phyloP scores from a whole-genome alignment of 37 sponge, comb jelly and placozoan species.

The Oopsacas minuta region DNA sequence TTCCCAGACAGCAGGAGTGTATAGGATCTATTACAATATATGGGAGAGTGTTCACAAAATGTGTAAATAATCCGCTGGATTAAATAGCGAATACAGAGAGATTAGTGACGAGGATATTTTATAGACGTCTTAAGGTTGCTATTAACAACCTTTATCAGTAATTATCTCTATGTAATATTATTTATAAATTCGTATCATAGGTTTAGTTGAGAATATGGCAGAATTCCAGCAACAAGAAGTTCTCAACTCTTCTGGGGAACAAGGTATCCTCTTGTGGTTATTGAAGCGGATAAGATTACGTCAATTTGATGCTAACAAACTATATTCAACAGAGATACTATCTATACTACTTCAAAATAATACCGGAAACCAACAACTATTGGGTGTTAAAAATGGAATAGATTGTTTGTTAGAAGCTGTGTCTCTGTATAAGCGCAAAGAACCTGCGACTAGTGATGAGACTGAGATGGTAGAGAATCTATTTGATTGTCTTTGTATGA shows the following conservation, averaged over 20 bases:
- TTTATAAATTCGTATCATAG: too few species aligned
- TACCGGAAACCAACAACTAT: constrained; percentile 45
- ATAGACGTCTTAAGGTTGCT: too few species aligned
- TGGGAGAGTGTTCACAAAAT: too few species aligned
- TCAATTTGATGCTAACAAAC: constrained; percentile 85
- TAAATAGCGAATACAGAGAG: too few species aligned
- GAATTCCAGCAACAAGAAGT: constrained; percentile 59
- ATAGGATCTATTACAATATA: too few species aligned
- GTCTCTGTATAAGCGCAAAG: constrained; percentile 84
- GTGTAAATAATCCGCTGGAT: too few species aligned
- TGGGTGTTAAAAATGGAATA: constrained; percentile 84
- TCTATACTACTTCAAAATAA: constrained; percentile 78
- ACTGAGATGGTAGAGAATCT: constrained; percentile 92
- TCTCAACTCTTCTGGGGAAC: constrained; percentile 51
- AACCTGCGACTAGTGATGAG: constrained; percentile 70
- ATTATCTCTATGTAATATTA: too few species aligned
- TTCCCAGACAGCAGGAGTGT: too few species aligned
- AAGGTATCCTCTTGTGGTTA: constrained; percentile 80
- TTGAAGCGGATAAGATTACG: constrained; percentile 60
- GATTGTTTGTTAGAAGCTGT: constrained; percentile 81
- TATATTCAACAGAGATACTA: constrained; percentile 77
- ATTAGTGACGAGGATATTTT: too few species aligned
- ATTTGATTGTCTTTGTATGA: constrained; percentile 87
- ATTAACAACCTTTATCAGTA: too few species aligned
- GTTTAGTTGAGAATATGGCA: constrained; percentile 79